A percentile compares a stretch with the other conserved stretches of the same genome.
Evolutionary conservation across 35 echinoderm and acorn worm species (phyloP).

Genomic region (Heliocidaris erythrogramma): DNA sequence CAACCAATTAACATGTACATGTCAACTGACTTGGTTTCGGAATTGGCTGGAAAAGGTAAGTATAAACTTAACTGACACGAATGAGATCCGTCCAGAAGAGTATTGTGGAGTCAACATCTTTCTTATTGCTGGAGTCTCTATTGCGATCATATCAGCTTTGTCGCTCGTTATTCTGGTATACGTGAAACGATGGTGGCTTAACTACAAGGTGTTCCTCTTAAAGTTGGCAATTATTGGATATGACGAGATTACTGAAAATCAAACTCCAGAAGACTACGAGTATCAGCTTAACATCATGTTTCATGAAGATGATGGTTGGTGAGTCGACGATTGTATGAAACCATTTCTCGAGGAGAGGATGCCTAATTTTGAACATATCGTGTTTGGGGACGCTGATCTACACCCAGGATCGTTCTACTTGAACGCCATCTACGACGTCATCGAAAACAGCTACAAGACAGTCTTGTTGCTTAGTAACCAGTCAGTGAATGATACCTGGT

Average conservation of each 20-base stretch:
- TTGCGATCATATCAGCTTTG: neutral
- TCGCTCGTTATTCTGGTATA: neutral
- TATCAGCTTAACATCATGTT: conserved; percentile 34
- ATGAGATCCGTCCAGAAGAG: neutral
- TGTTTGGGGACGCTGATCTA: neutral
- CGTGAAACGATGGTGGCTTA: conserved; percentile 12
- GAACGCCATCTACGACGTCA: too few species aligned
- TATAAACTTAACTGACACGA: neutral
- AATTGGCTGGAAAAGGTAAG: neutral
- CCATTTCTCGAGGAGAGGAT: neutral
- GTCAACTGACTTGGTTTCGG: neutral
- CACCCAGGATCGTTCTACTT: neutral
- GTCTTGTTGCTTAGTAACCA: too few species aligned
- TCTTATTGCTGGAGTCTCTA: neutral
- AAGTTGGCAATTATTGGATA: conserved; percentile 5
- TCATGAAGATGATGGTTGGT: neutral
- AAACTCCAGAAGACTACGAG: neutral
- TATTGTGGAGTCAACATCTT: neutral
- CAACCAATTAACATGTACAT: neutral
- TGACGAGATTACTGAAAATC: conserved; percentile 3
- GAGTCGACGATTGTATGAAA: neutral
- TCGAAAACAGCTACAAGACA: too few species aligned
- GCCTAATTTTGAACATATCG: neutral
- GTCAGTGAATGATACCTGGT: neutral
- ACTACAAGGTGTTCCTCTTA: neutral